Conservation (phyloP, 2,797 vertebrate species). For the Calcarius lapponicus region DNA sequence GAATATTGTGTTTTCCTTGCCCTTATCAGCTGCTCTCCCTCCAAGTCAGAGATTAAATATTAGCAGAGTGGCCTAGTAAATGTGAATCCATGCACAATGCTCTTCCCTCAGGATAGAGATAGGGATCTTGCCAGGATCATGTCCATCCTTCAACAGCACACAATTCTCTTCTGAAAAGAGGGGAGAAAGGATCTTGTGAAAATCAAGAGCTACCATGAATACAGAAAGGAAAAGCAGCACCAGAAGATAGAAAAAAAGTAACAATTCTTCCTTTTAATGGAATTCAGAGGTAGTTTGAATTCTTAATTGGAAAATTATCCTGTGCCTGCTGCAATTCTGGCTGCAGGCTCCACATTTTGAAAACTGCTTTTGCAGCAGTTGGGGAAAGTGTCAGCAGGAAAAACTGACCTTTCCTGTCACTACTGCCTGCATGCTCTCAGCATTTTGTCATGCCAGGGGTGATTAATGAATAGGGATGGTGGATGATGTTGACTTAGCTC, state of each 20-base stretch:
- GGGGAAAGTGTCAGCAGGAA: constrained; percentile 32
- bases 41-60: background rate
- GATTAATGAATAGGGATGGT: constrained; percentile 34
- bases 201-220: constrained; percentile 20
- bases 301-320: constrained; percentile 52
- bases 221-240: constrained; percentile 1
- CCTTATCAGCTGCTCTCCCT: background rate
- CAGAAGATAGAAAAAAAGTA: background rate
- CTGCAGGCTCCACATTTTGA: constrained; percentile 26
- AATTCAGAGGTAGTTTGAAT: constrained; percentile 53
- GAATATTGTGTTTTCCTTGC: background rate
- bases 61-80: background rate
- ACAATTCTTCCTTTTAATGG: background rate
- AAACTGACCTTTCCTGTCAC: constrained; percentile 62
- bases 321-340: constrained; percentile 34
- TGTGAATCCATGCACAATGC: background rate
- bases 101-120: background rate
- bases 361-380: constrained; percentile 50
- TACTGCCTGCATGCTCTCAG: constrained; percentile 18
- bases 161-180: constrained; percentile 17
- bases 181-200: background rate
- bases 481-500: constrained; percentile 2
- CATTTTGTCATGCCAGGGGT: background rate
- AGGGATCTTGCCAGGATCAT: constrained; percentile 5
- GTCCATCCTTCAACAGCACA: constrained; percentile 8